phyloP scores from a whole-genome alignment of 2,797 vertebrate genomes.

The Eospalax fontanierii region DNA sequence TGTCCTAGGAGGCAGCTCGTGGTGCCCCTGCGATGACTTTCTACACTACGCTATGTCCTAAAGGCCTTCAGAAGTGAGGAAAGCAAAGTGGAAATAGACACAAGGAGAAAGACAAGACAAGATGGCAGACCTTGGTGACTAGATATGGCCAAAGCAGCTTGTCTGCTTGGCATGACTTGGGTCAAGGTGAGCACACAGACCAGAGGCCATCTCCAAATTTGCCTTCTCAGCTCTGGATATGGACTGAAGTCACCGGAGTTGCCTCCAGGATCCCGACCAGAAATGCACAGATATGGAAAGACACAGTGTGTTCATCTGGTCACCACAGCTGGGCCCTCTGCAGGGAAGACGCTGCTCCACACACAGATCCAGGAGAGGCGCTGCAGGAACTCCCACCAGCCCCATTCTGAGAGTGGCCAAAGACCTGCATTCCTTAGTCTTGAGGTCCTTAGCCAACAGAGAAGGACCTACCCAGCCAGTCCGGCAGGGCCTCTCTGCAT shows the following conservation, averaged over 20 bases:
- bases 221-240: neutral
- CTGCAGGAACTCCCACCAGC: neutral
- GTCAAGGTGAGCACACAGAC: neutral
- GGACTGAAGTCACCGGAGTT: neutral
- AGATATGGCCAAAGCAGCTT: neutral
- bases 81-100: neutral
- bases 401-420: neutral
- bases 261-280: neutral
- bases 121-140: neutral
- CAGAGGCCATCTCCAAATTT: neutral
- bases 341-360: no score
- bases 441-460: neutral
- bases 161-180: neutral
- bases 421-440: neutral
- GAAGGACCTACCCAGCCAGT: neutral
- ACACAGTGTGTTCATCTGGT: neutral
- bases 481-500: neutral
- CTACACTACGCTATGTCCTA: neutral
- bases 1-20: neutral
- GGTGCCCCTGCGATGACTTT: neutral
- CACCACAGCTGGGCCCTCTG: neutral
- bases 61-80: neutral
- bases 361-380: neutral
- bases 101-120: neutral
- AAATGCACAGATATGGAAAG: neutral